phyloP scores from a whole-genome alignment of 1,140 invertebrate species.

The Drosophila ficusphila region DNA sequence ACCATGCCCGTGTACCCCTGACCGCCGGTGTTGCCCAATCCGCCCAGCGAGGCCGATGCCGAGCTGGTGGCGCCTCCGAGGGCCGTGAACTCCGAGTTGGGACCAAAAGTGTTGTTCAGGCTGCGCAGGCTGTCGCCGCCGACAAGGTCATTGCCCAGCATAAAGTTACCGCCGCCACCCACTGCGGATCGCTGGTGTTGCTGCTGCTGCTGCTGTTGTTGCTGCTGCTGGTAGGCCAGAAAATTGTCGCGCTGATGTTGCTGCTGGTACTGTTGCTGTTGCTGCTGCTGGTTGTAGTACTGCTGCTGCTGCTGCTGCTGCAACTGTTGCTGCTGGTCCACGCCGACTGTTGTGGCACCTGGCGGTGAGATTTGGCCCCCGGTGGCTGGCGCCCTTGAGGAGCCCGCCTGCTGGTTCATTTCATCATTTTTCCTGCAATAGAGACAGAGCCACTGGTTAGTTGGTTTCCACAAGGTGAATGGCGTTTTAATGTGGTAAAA shows the following conservation, averaged over 20 bases:
- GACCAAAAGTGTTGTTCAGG: constrained; percentile 80
- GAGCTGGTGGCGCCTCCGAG: constrained; percentile 46
- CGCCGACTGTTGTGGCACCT: constrained; percentile 66
- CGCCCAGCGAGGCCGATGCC: constrained; percentile 33
- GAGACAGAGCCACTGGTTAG: constrained; percentile 37
- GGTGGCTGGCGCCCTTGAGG: constrained; percentile 84
- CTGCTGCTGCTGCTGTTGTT: constrained; percentile 55
- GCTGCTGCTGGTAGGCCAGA: constrained; percentile 68
- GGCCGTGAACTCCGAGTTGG: constrained; percentile 80
- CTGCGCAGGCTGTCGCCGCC: constrained; percentile 79
- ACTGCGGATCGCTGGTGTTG: constrained; percentile 45
- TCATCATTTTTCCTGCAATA: constrained; percentile 84
- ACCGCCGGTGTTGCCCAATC: constrained; percentile 69
- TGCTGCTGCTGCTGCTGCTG: constrained; percentile 58
- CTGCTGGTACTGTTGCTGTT: constrained; percentile 64
- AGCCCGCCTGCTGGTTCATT: constrained; percentile 84
- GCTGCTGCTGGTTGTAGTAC: constrained; percentile 65
- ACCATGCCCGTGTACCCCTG: constrained; percentile 66
- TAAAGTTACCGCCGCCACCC: constrained; percentile 59
- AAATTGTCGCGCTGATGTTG: constrained; percentile 70
- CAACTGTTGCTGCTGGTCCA: constrained; percentile 44
- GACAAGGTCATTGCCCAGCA: constrained; percentile 77
- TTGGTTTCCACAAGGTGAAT: background rate
- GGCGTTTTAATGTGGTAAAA: background rate
- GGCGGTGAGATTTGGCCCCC: constrained; percentile 84